Evolutionary conservation across 2,113 vertebrate species (phyloP), one percentile per base, ranked within the genome.

Genomic region (Callipepla squamata): DNA sequence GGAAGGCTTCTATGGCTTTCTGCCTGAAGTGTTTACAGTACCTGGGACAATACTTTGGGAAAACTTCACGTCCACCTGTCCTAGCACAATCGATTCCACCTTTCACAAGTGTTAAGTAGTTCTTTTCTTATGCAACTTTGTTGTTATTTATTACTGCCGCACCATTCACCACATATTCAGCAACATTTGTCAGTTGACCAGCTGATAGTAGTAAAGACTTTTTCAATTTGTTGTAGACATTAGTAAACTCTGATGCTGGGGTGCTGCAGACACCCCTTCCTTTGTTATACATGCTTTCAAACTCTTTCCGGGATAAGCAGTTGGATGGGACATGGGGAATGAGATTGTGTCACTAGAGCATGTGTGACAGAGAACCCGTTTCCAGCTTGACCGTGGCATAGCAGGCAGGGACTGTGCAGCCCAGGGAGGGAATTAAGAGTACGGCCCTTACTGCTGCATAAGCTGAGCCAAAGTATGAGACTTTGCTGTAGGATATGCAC

Each of bases 291-390:
- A 0, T 44, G 30, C 22, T 34, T 80, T 59, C 44, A 50, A 87
- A 69, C 21, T 13, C 59, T 85, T 66, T 6, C 59, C 51, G 55
- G 58, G 19, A 38, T 0, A 0, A 32, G n/a, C 1, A 1, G 14
- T 47, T 40, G 61, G 11, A 28, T 40, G 25, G 61, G 38, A 19
- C 30, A 6, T 53, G 38, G 36, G 14, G 14, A 18, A 28, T 57
- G 61, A 16, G 40, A 26, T 32, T 40, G 12, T 9, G 25, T 61
- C 77, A 36, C 18, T 1, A 6, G 23, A 42, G 63, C 14, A 89
- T 30, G 17, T 26, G 66, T 44, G 53, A 68, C 15, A 9, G 28
- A 55, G 15, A 2, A 0, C 23, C 22, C 26, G 13, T 6, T 72
- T 91, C 6, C 67, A 76, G 20, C 9, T 59, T 28, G 19, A 9